Evolutionary conservation across 2,888 invertebrate genomes (phyloP).

Genomic region (Lottia gigantea): DNA sequence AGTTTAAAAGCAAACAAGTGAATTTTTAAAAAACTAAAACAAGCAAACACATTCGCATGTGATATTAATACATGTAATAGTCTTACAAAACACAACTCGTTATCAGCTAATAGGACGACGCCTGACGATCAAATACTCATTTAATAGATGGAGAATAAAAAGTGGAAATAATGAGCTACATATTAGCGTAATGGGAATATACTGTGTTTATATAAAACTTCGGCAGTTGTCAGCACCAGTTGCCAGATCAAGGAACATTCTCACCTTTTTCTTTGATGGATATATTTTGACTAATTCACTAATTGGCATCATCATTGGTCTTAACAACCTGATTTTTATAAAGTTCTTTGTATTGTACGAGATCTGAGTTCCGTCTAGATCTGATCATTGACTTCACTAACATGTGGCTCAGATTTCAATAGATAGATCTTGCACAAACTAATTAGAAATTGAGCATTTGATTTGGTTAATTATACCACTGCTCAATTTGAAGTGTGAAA

Average conservation of each 20-base stretch:
- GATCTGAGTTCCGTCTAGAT: neutral
- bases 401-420: neutral
- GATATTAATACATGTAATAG: too few relatives aligned
- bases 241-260: neutral
- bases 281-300: neutral
- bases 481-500: slow-evolving; percentile 7
- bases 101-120: too few relatives aligned
- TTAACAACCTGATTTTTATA: neutral
- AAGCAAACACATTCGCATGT: too few relatives aligned
- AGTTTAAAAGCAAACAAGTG: too few relatives aligned
- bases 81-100: too few relatives aligned
- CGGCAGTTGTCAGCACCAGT: slow-evolving; percentile 2
- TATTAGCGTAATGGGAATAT: neutral
- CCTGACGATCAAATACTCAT: too few relatives aligned
- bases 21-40: too few relatives aligned
- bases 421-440: slow-evolving; percentile 4
- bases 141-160: too few relatives aligned
- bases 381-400: neutral
- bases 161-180: neutral
- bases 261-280: neutral
- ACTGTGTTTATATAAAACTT: slow-evolving; percentile 1
- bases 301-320: neutral
- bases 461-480: slow-evolving; percentile 4
- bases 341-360: neutral
- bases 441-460: slow-evolving; percentile 8